Evolutionary conservation across 2,888 invertebrate genomes (phyloP).

Genomic region (Muscina levida): DNA sequence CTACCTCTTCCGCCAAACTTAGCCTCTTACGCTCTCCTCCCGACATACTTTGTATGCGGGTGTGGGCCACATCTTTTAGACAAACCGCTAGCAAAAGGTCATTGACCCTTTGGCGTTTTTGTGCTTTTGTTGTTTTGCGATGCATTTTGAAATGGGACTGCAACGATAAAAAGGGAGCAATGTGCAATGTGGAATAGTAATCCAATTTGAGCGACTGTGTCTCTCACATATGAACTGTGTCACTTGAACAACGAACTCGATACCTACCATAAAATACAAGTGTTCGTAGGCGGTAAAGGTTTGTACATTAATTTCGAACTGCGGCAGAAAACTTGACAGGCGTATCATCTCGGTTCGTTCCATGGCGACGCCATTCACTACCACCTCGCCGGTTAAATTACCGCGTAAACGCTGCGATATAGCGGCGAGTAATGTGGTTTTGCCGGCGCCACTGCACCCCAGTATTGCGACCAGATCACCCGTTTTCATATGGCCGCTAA

Average conservation of each 20-base stretch:
- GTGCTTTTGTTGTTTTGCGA: slow-evolving; percentile 80
- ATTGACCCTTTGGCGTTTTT: slow-evolving; percentile 75
- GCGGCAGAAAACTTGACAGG: slow-evolving; percentile 92
- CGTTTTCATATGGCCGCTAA: slow-evolving; percentile 85
- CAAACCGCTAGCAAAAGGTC: slow-evolving; percentile 83
- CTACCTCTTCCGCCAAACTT: slow-evolving; percentile 91
- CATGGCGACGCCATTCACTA: slow-evolving; percentile 85
- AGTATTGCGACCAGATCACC: slow-evolving; percentile 88
- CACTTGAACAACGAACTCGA: not conserved
- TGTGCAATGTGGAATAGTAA: too few relatives aligned
- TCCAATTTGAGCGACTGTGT: slow-evolving; percentile 42
- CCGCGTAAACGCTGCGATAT: slow-evolving; percentile 87
- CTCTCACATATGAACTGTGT: slow-evolving; percentile 13
- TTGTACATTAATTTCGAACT: slow-evolving; percentile 90
- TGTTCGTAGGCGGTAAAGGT: slow-evolving; percentile 90
- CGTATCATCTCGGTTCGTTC: slow-evolving; percentile 85
- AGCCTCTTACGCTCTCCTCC: slow-evolving; percentile 94
- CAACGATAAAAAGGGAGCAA: slow-evolving; percentile 2
- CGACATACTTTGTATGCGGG: slow-evolving; percentile 88
- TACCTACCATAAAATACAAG: slow-evolving; percentile 90
- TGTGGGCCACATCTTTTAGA: slow-evolving; percentile 85
- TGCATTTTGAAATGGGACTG: slow-evolving; percentile 90
- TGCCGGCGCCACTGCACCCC: slow-evolving; percentile 88
- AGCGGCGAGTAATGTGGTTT: slow-evolving; percentile 87
- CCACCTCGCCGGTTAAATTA: slow-evolving; percentile 85